Conservation (phyloP, 2,113 vertebrate genomes). For the Pollachius pollachius region DNA sequence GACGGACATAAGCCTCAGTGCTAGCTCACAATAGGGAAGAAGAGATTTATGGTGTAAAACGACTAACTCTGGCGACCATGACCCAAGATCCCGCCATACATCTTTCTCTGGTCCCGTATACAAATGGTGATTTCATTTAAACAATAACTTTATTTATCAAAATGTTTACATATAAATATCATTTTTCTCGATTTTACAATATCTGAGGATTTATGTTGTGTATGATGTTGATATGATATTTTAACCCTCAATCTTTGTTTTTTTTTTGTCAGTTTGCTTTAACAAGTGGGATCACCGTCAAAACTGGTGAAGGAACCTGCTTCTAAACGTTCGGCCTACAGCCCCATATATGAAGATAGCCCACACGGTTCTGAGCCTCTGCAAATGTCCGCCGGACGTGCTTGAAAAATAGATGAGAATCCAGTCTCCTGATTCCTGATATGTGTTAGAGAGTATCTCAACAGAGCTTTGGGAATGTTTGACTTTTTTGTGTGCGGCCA, state of each 20-base stretch:
- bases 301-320: constrained; percentile 42
- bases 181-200: constrained; percentile 84
- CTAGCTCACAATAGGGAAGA: constrained; percentile 42
- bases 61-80: constrained; percentile 48
- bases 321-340: constrained; percentile 49
- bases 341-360: constrained; percentile 46
- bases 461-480: constrained; percentile 77
- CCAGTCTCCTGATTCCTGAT: constrained; percentile 72
- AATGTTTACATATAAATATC: constrained; percentile 75
- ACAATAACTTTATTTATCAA: constrained; percentile 88
- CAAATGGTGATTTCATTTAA: constrained; percentile 61
- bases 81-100: constrained; percentile 43
- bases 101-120: constrained; percentile 10
- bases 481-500: constrained; percentile 39
- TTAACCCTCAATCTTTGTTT: background rate
- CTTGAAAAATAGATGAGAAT: constrained; percentile 71
- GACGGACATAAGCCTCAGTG: constrained; percentile 71
- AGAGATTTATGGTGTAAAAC: constrained; percentile 52
- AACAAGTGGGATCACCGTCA: constrained; percentile 54
- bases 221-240: constrained; percentile 48
- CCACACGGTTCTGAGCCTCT: constrained; percentile 63
- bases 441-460: constrained; percentile 68
- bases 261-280: constrained; percentile 50
- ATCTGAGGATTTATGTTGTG: constrained; percentile 90
- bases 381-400: constrained; percentile 74